A percentile compares a stretch with the other conserved stretches of the same genome.
phyloP scores from a whole-genome alignment of 2,888 invertebrate species.

The Erebia palarica region DNA sequence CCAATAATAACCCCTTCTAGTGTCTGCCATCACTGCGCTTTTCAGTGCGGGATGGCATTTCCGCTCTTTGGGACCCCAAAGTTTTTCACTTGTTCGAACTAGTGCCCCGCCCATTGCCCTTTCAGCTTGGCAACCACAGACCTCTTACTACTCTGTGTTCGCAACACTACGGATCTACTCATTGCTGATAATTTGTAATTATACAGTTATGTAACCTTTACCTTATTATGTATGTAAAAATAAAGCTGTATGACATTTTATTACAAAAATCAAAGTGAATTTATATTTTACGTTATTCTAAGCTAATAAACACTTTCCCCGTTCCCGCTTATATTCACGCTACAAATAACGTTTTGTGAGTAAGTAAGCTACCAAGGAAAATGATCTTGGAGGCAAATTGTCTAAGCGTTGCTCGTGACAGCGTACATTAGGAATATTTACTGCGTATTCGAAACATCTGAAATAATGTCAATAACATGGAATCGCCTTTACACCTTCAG shows the following conservation, averaged over 20 bases:
- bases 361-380: conserved; percentile 32
- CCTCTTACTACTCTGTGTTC: too few relatives aligned
- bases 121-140: too few relatives aligned
- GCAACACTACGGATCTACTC: too few relatives aligned
- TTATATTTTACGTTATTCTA: conserved; percentile 1
- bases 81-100: too few relatives aligned
- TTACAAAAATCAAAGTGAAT: conserved; percentile 11
- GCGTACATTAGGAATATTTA: conserved; percentile 42
- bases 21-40: too few relatives aligned
- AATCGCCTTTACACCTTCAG: conserved; percentile 13
- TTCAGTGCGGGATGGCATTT: too few relatives aligned
- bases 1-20: too few relatives aligned
- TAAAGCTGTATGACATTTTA: neutral
- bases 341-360: conserved; percentile 22
- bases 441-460: conserved; percentile 40
- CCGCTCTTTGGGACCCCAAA: too few relatives aligned
- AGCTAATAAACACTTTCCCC: conserved; percentile 19
- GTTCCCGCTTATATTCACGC: conserved; percentile 14
- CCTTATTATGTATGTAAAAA: neutral
- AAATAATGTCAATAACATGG: conserved; percentile 43
- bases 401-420: conserved; percentile 41
- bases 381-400: conserved; percentile 40
- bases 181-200: too few relatives aligned
- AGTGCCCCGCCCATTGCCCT: too few relatives aligned
- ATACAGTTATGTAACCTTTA: neutral